Evolutionary conservation across 2,797 vertebrate genomes (phyloP), one percentile per base, ranked within the genome.

Genomic region (Naso thynnoides): DNA sequence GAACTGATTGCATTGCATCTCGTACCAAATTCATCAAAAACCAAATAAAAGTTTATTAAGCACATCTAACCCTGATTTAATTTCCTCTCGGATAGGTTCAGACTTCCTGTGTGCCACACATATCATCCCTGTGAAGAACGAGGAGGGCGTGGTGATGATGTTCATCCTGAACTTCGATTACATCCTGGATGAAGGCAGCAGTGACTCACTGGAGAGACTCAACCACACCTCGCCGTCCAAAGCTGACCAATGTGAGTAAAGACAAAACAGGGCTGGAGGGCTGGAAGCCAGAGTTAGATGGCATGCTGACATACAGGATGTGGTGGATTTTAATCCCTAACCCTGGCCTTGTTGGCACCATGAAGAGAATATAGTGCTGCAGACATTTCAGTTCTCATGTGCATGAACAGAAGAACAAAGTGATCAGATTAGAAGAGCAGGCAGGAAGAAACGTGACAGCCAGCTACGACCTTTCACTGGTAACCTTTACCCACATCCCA

Each of bases 81-180:
- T 73, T 59, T 83, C 73, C 67, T 66, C 62, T 73, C 39, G 73
- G 27, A 77, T 19, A 99, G 98, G 97, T 66, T 97, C 98, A 11
- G 95, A 97, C 85, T 99, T 99, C 91, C 95, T 97, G 84, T 98
- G 98, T 87, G 96, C 95, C 82, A 99, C 97, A 73, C 98, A 99
- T 79, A 94, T 99, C 92, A 99, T 99, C 92, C 98, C 98, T 4
- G 97, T 99, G 90, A 99, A 99, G 94, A 99, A 99, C 70, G 96
- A 99, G 91, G 97, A 99, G 55, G 98, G 97, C 6, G 95, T 98
- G 86, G 98, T 98, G 75, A 98, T 99, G 96, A 98, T 99, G 97
- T 99, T 99, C 93, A 99, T 99, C 92, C 95, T 99, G 50, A 97
- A 97, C 91, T 99, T 99, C 48, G 98, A 99, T 63, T 95, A 97